phyloP scores from a whole-genome alignment of 2,888 invertebrate genomes.

The Formica aserva region DNA sequence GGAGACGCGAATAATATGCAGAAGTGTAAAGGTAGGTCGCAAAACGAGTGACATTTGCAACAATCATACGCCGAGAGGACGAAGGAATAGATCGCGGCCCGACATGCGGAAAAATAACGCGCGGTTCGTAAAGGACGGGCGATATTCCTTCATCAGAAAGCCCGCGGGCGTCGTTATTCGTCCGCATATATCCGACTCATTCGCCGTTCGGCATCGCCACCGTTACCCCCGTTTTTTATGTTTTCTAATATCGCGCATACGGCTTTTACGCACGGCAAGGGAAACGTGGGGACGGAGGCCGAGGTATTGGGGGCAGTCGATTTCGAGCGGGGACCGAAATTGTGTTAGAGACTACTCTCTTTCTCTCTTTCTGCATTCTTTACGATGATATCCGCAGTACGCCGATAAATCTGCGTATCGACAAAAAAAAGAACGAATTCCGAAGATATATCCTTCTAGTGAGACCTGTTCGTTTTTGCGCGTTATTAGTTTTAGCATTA shows the following conservation, averaged over 20 bases:
- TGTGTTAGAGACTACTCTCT: slow-evolving; percentile 33
- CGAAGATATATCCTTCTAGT: slow-evolving; percentile 25
- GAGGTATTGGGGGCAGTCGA: slow-evolving; percentile 6
- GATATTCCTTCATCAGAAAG: slow-evolving; percentile 82
- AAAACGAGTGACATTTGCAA: slow-evolving; percentile 15
- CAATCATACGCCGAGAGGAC: background rate
- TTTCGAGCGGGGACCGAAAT: slow-evolving; percentile 45
- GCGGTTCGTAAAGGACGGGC: slow-evolving; percentile 80
- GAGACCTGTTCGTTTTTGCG: slow-evolving; percentile 15
- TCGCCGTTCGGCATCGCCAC: slow-evolving; percentile 78
- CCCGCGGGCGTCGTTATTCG: slow-evolving; percentile 81
- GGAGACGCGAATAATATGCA: background rate
- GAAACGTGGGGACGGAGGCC: slow-evolving; percentile 4
- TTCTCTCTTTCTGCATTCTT: slow-evolving; percentile 14
- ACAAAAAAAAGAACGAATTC: background rate
- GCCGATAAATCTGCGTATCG: slow-evolving; percentile 44
- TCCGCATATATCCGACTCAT: slow-evolving; percentile 72
- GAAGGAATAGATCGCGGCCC: slow-evolving; percentile 13
- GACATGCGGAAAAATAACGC: slow-evolving; percentile 54
- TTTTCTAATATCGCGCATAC: slow-evolving; percentile 82
- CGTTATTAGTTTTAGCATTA: slow-evolving; percentile 6
- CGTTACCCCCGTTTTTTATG: slow-evolving; percentile 79
- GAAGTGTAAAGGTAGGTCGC: background rate
- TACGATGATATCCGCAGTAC: slow-evolving; percentile 41
- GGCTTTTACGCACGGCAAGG: slow-evolving; percentile 59